Evolutionary conservation across 2,888 invertebrate genomes (phyloP), one percentile per base, ranked within the genome.

Genomic region (Hemaris fuciformis): DNA sequence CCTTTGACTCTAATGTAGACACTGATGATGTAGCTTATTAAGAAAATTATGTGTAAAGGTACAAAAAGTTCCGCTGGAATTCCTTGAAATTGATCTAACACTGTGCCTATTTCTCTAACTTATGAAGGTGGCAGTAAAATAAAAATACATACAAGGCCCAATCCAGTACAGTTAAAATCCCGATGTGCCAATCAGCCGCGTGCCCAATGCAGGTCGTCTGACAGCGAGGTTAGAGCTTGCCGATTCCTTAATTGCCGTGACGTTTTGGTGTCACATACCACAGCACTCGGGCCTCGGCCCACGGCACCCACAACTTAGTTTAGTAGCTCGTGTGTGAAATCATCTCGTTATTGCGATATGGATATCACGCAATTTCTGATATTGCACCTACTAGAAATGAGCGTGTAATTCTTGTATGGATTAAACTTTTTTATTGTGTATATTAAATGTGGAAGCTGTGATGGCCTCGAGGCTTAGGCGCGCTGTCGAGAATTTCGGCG

Each of bases 211-310:
- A 85, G 81, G 83, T 77, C 73, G 77, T 80, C 83, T 87, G 89
- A 87, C 89, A 87, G 85, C 82, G 89, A 87, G 91, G 91, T 90
- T 90, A 91, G 81, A 86, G 86, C 91, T 91, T 91, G 91, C 91
- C 89, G 91, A 91, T 92, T 91, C 91, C 91, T 91, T 92, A 92
- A 92, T 92, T 91, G 91, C 90, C 85, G 84, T 90, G 91, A 92
- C 91, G 91, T 91, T 91, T 91, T 89, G 91, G 91, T 92, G 91
- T 89, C 91, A 89, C 85, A 90, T 87, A 88, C 89, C 86, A 73
- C 73, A 68, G 67, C 67, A 75, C 70, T 65, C 65, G 67, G 71
- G 75, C 71, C 34, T n/a, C 34, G 31, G 43, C 25, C 15, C 18
- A 43, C 43, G n/a, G 20, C 34, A 45, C 34, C 8, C 61, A 48